phyloP scores from a whole-genome alignment of 2,113 vertebrate genomes.

The Tetrao urogallus region DNA sequence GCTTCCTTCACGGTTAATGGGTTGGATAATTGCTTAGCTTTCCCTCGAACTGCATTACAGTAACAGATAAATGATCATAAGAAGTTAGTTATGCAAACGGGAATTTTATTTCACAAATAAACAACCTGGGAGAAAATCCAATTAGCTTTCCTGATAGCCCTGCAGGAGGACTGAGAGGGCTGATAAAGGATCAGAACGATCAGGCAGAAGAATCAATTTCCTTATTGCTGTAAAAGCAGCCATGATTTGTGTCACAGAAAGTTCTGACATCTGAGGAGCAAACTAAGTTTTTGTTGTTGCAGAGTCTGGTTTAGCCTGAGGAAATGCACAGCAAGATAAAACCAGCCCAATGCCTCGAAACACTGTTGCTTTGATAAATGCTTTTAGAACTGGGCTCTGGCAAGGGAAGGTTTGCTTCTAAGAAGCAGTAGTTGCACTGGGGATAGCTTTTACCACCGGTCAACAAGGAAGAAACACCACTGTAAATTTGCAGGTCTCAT shows the following conservation, averaged over 20 bases:
- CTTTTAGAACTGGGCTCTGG: neutral
- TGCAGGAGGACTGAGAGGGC: neutral
- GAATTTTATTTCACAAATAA: slow-evolving; percentile 1
- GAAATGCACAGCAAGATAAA: neutral
- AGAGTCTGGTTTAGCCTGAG: neutral
- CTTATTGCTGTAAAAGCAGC: neutral
- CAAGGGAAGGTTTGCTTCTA: neutral
- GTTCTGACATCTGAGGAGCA: neutral
- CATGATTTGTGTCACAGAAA: neutral
- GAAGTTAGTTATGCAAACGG: neutral
- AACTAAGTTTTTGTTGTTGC: neutral
- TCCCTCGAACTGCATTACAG: neutral
- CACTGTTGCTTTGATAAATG: neutral
- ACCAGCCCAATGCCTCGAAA: neutral
- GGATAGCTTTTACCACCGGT: neutral
- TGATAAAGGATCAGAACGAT: neutral
- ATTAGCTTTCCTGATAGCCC: neutral
- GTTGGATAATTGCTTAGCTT: neutral
- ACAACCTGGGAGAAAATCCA: neutral
- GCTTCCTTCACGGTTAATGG: neutral
- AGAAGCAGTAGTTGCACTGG: neutral
- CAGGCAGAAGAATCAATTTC: neutral
- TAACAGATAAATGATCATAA: neutral
- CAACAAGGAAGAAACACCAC: neutral
- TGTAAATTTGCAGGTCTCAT: neutral